A percentile compares a stretch with the other conserved stretches of the same genome.
phyloP scores from a whole-genome alignment of 2,797 vertebrate species.

The Ctenochaetus hawaiiensis region DNA sequence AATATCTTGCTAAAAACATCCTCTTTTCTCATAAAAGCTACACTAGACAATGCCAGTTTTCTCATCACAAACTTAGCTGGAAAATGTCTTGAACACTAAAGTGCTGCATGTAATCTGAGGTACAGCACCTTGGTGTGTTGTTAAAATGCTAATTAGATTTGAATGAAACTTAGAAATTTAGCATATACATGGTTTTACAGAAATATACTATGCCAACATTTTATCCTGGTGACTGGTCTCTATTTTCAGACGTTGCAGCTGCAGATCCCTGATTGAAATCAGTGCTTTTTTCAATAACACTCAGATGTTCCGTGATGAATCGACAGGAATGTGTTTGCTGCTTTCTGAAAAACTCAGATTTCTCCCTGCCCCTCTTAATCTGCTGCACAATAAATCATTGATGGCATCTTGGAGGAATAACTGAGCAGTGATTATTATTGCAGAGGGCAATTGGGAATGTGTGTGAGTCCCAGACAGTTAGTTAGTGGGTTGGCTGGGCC shows the following conservation, averaged over 20 bases:
- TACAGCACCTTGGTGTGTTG: no score
- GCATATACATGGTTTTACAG: no score
- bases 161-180: no score
- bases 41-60: no score
- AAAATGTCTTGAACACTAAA: no score
- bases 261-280: constrained; percentile 32
- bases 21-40: no score
- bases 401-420: constrained; percentile 46
- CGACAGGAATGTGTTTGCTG: constrained; percentile 31
- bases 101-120: no score
- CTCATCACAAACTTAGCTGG: no score
- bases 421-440: constrained; percentile 66
- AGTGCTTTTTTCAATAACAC: constrained; percentile 5
- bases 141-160: no score
- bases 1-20: no score
- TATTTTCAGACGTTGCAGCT: neutral
- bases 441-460: constrained; percentile 54
- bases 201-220: no score
- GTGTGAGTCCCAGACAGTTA: constrained; percentile 41
- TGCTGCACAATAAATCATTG: constrained; percentile 50
- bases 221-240: no score
- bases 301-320: constrained; percentile 13
- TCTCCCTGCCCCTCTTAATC: constrained; percentile 21
- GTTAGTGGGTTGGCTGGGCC: constrained; percentile 30
- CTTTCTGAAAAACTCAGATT: constrained; percentile 5